These are phyloP conservation scores for Stomatorhinus ivindoensis DNA, from an alignment of 2,113 vertebrate genomes.

Conservation along the genomic window DNA sequence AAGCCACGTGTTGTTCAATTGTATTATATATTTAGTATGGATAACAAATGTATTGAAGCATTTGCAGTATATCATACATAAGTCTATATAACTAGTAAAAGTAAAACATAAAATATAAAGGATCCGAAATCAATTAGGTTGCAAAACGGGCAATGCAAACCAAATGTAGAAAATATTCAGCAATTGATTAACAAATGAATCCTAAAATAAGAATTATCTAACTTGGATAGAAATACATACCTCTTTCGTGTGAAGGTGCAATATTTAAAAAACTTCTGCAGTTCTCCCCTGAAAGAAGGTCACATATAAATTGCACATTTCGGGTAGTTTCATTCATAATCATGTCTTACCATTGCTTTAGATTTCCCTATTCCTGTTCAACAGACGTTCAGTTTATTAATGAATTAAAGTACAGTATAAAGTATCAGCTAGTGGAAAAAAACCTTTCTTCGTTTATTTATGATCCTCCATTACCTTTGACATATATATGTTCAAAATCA, in stretches of 20 bases:
- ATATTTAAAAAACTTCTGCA: constrained; percentile 79
- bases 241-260: constrained; percentile 74
- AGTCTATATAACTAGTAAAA: not conserved
- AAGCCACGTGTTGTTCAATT: not conserved
- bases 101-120: not conserved
- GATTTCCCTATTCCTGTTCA: not conserved
- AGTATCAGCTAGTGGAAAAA: not conserved
- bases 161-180: not conserved
- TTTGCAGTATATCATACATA: not conserved
- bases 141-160: not conserved
- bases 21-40: not conserved
- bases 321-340: not conserved
- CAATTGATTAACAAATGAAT: not conserved
- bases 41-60: not conserved
- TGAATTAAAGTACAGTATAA: not conserved
- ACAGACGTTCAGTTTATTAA: not conserved
- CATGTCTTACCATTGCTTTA: not conserved
- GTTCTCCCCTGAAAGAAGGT: constrained; percentile 68
- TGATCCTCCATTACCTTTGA: not conserved
- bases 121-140: not conserved
- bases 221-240: constrained; percentile 49
- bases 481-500: not conserved
- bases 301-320: constrained; percentile 7
- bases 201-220: not conserved
- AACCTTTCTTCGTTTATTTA: not conserved